A percentile compares a stretch with the other conserved stretches of the same genome.
These are phyloP conservation scores for Drosophila formosana DNA, from an alignment of 2,888 invertebrate species.

Conservation along the genomic window DNA sequence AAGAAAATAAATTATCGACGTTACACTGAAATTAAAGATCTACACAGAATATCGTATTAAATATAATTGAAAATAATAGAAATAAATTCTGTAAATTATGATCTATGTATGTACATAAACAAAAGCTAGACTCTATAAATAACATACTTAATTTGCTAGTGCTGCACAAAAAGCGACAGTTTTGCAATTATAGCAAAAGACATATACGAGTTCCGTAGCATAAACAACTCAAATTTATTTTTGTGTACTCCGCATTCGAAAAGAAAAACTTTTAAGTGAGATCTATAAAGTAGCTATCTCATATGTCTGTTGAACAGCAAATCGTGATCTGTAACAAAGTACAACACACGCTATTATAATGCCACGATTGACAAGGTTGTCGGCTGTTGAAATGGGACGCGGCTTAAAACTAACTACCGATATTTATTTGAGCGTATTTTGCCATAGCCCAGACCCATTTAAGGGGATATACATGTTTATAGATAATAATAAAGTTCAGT, in stretches of 20 bases:
- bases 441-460: constrained; percentile 18
- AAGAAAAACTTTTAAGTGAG: neutral
- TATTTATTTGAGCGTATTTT: constrained; percentile 10
- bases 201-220: neutral
- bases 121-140: neutral
- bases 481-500: constrained; percentile 3
- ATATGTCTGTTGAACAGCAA: neutral
- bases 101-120: too few relatives aligned
- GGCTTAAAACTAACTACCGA: neutral
- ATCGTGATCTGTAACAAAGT: neutral
- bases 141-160: neutral
- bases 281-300: neutral
- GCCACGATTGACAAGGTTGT: constrained; percentile 10
- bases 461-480: neutral
- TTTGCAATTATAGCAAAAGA: neutral
- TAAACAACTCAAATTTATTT: neutral
- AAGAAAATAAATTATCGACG: too few relatives aligned
- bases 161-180: neutral
- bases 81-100: too few relatives aligned
- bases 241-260: too few relatives aligned
- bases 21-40: neutral
- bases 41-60: neutral
- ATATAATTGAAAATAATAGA: neutral
- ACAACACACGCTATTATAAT: neutral
- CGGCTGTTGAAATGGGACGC: neutral